phyloP scores from a whole-genome alignment of 2,797 vertebrate genomes.

The Macrochelys suwanniensis region DNA sequence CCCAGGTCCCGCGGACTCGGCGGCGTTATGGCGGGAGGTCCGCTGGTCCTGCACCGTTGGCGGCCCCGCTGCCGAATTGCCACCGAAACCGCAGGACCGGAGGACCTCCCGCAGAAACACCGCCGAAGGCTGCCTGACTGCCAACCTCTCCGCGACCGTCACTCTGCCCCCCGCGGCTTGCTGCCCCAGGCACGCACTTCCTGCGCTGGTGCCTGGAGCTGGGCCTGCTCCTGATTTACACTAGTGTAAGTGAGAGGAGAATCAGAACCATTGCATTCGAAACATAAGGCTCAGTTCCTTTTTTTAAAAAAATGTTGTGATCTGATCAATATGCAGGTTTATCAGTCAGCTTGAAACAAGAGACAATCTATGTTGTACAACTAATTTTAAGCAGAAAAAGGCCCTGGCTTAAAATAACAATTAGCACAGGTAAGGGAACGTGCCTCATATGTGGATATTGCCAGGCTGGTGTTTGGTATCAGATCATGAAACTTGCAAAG shows the following conservation, averaged over 20 bases:
- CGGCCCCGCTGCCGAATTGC: too few species aligned
- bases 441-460: not conserved
- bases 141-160: too few species aligned
- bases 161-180: too few species aligned
- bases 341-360: not conserved
- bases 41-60: too few species aligned
- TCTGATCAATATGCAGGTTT: constrained; percentile 15
- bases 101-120: too few species aligned
- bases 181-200: too few species aligned
- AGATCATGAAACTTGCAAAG: not conserved
- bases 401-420: not conserved
- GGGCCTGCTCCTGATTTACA: not conserved
- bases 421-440: accelerated
- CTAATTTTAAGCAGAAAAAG: not conserved
- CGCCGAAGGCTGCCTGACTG: too few species aligned
- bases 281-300: constrained; percentile 9
- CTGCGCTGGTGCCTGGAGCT: too few species aligned
- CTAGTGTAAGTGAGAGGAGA: constrained; percentile 8
- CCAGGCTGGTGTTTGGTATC: not conserved
- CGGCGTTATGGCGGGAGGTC: too few species aligned
- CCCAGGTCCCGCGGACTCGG: too few species aligned
- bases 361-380: not conserved
- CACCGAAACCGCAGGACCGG: too few species aligned
- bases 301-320: not conserved
- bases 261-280: constrained; percentile 21